phyloP scores from a whole-genome alignment of 2,888 invertebrate genomes.

The Camptogramma bilineatum region DNA sequence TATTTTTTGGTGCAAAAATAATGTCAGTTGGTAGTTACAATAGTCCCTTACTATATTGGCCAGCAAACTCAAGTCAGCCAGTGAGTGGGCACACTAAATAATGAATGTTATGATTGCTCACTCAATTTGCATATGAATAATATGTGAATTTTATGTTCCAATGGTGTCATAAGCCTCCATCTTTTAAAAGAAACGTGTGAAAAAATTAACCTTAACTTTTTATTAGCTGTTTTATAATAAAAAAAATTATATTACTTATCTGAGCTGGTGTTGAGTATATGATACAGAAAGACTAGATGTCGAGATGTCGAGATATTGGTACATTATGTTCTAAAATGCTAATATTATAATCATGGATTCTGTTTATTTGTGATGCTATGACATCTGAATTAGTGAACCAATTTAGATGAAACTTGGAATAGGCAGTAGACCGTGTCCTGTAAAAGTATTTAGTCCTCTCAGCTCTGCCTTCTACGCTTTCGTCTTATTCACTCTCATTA shows the following conservation, averaged over 20 bases:
- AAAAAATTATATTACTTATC: conserved; percentile 1
- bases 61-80: conserved; percentile 46
- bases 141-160: conserved; percentile 70
- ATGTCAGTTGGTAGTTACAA: neutral
- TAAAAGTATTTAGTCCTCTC: too few relatives aligned
- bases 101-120: conserved; percentile 76
- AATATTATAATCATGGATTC: too few relatives aligned
- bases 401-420: too few relatives aligned
- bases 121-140: conserved; percentile 76
- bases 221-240: neutral
- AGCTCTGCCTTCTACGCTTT: too few relatives aligned
- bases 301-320: neutral
- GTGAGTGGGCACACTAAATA: conserved; percentile 63
- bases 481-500: too few relatives aligned
- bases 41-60: conserved; percentile 49
- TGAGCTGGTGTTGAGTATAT: neutral
- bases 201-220: conserved; percentile 27
- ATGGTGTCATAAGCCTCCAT: conserved; percentile 68
- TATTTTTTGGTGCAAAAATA: neutral
- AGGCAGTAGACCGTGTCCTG: too few relatives aligned
- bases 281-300: neutral
- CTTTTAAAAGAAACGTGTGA: conserved; percentile 64
- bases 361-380: too few relatives aligned
- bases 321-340: too few relatives aligned
- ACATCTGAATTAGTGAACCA: too few relatives aligned